Conservation (phyloP, 2,888 invertebrate species). For the Steinernema carpocapsae region DNA sequence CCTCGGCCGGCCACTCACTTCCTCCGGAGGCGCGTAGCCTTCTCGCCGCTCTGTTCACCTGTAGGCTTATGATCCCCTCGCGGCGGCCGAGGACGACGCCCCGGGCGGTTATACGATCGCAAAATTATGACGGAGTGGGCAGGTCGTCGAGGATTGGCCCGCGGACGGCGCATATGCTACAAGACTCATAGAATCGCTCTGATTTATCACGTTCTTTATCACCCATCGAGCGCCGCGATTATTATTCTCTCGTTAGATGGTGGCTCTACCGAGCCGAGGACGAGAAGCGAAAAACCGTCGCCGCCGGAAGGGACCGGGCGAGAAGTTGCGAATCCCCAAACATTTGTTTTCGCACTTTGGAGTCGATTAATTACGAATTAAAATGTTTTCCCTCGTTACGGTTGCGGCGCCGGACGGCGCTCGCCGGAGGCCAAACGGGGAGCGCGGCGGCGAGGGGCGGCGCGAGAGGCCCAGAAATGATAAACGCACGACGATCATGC, state of each 20-base stretch:
- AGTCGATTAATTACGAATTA: constrained; percentile 32
- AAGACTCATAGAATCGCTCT: constrained; percentile 32
- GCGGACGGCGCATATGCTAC: constrained; percentile 34
- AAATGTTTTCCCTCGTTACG: constrained; percentile 26
- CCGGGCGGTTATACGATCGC: constrained; percentile 21
- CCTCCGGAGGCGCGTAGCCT: too few relatives aligned
- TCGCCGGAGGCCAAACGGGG: neutral
- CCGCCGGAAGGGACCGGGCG: constrained; percentile 13
- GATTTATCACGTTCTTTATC: constrained; percentile 32
- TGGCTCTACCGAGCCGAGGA: too few relatives aligned
- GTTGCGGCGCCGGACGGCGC: neutral
- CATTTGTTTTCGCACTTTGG: neutral
- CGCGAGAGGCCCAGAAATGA: constrained; percentile 29
- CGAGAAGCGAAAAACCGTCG: neutral
- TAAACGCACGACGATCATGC: constrained; percentile 30
- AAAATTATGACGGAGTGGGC: constrained; percentile 19
- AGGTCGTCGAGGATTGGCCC: constrained; percentile 24
- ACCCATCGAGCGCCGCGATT: constrained; percentile 22
- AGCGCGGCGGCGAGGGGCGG: neutral
- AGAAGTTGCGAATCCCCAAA: constrained; percentile 6
- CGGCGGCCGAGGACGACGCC: neutral
- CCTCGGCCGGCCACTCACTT: neutral
- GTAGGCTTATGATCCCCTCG: neutral
- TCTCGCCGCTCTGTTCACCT: neutral
- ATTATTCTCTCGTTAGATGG: neutral